Base-by-base conservation (phyloP, 35 echinoderm and acorn worm species). In the Hemicentrotus pulcherrimus region DNA sequence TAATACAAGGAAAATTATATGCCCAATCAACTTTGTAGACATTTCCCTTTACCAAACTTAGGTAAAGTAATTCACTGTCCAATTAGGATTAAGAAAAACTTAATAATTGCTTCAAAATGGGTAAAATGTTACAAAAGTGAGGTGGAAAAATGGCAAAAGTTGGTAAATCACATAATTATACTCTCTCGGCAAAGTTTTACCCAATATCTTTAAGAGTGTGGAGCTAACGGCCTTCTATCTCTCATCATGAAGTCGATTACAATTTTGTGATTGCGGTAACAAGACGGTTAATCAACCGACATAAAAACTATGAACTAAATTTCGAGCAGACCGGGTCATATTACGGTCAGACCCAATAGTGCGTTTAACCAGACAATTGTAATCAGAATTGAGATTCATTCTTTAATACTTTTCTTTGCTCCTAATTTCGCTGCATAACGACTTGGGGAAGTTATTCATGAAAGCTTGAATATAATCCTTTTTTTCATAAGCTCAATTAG, bases 291-390 rank as follows among this genome's bases (percentile, higher is more conserved):
- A 78, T 78, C 65, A 78, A 28, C 65, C 65, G 65, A 78, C 5
- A 78, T 78, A 28, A 22, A 78, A 78, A 78, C 19, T 22, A 78
- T 78, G 65, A 78, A 78, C 18, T 78, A n/a, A 78, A 78, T 28
- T 4, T n/a, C 4, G 65, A 28, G 4, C 65, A 90, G 32, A 32
- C 14, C 24, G 88, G 88, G 32, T 90, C 88, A 90, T 35, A 90
- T 32, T 32, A 15, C 32, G 88, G 88, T 33, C 88, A 90, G 24
- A 90, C 32, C 32, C 31, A 90, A 47, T 47, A 90, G 46, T 45
- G 88, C 88, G 88, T 45, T 32, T 45, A 90, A 90, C 88, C 32
- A 45, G 32, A 19, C 88, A 90, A 90, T 90, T 90, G 88, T 90
- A 46, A 47, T 90, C 33, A 30, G 46, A 90, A 90, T 90, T 90